A percentile compares a stretch with the other conserved stretches of the same genome.
phyloP scores from a whole-genome alignment of 1,140 invertebrate genomes.

The Anastrepha obliqua region DNA sequence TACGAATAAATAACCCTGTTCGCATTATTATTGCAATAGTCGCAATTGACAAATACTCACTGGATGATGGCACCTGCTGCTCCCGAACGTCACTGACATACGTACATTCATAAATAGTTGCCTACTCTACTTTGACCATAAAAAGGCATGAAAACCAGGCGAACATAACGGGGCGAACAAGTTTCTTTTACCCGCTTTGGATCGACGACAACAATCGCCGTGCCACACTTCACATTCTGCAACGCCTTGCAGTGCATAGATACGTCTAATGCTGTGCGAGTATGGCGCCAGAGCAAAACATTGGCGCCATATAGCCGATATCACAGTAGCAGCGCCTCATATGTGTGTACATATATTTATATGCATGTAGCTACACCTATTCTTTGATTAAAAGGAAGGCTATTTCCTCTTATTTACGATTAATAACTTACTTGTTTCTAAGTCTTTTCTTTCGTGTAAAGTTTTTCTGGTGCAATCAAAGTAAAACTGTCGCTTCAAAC shows the following conservation, averaged over 20 bases:
- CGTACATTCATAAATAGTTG: neutral
- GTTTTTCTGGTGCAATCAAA: neutral
- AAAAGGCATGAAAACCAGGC: conserved; percentile 58
- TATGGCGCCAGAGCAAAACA: neutral
- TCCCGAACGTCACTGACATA: neutral
- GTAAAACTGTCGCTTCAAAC: neutral
- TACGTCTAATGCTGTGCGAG: neutral
- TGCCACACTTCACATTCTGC: conserved; percentile 22
- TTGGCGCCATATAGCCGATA: neutral
- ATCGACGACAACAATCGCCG: conserved; percentile 14
- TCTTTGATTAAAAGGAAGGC: too few relatives aligned
- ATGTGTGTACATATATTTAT: too few relatives aligned
- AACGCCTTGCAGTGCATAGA: conserved; percentile 19
- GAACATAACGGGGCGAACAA: conserved; percentile 53
- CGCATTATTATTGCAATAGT: neutral
- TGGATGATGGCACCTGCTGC: conserved; percentile 41
- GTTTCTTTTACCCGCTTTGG: conserved; percentile 14
- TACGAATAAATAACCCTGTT: neutral
- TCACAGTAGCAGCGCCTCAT: neutral
- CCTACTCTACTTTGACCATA: conserved; percentile 56
- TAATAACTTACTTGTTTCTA: too few relatives aligned
- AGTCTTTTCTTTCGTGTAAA: too few relatives aligned
- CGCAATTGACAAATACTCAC: too few relatives aligned
- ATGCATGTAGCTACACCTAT: too few relatives aligned
- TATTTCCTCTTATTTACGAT: too few relatives aligned